Conservation (phyloP, 2,888 invertebrate genomes). For the Argyra leucocephala region DNA sequence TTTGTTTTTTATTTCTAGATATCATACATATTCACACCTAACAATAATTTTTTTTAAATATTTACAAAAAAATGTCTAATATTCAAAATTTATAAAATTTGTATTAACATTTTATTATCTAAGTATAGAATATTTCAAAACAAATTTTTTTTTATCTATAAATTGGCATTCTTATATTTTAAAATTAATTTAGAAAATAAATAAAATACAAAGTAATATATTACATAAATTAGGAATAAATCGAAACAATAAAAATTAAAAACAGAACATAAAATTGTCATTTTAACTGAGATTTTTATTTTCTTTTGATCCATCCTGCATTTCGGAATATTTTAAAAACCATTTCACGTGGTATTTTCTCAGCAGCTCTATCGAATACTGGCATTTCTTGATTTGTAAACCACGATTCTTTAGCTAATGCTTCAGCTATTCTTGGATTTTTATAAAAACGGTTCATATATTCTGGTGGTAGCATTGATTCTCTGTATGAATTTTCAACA, state of each 20-base stretch:
- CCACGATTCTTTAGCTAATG: conserved; percentile 70
- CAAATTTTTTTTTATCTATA: neutral
- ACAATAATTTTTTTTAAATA: too few species aligned
- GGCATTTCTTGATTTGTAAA: conserved; percentile 67
- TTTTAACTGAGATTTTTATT: conserved; percentile 11
- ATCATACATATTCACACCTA: too few species aligned
- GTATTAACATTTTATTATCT: too few species aligned
- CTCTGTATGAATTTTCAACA: conserved; percentile 59
- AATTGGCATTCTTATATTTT: neutral
- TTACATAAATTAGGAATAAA: conserved; percentile 8
- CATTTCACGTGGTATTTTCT: conserved; percentile 66
- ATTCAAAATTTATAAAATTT: too few species aligned
- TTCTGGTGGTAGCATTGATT: conserved; percentile 61
- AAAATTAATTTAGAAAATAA: conserved; percentile 7
- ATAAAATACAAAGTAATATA: conserved; percentile 7
- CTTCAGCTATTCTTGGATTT: conserved; percentile 62
- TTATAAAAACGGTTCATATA: conserved; percentile 61
- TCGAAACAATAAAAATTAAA: conserved; percentile 4
- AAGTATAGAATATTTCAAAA: too few species aligned
- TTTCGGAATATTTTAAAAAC: conserved; percentile 65
- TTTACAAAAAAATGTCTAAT: too few species aligned
- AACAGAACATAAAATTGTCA: neutral
- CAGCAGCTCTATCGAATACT: conserved; percentile 67
- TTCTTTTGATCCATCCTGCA: conserved; percentile 50
- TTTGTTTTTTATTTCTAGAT: too few species aligned